Base-by-base conservation (phyloP, 2,113 vertebrate species). In the Dasyprocta punctata region DNA sequence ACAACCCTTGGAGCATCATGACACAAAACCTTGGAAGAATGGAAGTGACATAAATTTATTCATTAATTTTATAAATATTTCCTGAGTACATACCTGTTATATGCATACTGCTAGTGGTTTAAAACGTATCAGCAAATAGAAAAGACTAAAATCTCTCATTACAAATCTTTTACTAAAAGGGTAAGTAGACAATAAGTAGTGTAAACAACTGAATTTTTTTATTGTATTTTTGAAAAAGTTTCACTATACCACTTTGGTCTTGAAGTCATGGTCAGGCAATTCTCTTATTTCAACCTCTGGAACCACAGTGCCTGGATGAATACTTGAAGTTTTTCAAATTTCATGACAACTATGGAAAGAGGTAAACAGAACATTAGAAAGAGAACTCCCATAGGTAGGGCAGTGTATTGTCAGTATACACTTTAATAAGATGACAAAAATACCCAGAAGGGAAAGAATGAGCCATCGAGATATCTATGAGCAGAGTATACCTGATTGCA, bases 331-430 rank as follows among this genome's bases (percentile, higher is more conserved):
- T 82, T 5, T 28, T 16, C n/a, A 49, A 86, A 33, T 63, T 1
- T 24, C 2, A 0, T 49, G 10, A 19, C 1, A 75, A 8, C 38
- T 56, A 20, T 28, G 49, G 17, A 2, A 38, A 71, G 92, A 78
- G 6, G 13, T 28, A 80, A n/a, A 52, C 22, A 61, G 13, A 44
- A 12, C 13, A 56, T 52, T 30, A 67, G 33, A 24, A 22, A 63
- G 49, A n/a, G 8, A 75, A 17, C 22, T 22, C 12, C 6, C 5
- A 19, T 7, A 44, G 2, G 4, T 38, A 9, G 0, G 12, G 17
- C 60, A 36, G 7, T 3, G 0, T 61, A 30, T 44, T 41, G 22
- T 28, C 17, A 60, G 6, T 30, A 41, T 8, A 10, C 16, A 60
- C 12, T 19, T n/a, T 3, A 44, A 10, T 28, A 54, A 91, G 54